Evolutionary conservation across 64 coral and sea anemone species (phyloP), one percentile per base, ranked within the genome.

Genomic region (Acropora tenuis): DNA sequence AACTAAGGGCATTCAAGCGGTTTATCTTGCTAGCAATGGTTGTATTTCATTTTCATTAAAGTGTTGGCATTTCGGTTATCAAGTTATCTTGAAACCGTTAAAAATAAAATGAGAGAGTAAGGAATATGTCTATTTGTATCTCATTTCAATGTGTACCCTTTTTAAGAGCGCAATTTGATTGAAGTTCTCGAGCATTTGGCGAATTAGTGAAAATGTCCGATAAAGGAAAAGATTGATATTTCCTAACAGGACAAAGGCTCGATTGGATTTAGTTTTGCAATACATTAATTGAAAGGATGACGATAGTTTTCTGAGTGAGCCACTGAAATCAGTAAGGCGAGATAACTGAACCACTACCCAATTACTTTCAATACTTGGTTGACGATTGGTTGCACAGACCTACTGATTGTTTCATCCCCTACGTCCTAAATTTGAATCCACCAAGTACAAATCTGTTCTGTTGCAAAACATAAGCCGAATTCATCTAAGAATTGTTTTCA

Each of bases 61-160:
- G 71, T 74, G 71, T n/a, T 74, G 71, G n/a, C 30, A 42, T 74
- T 74, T 74, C 50, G 6, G 20, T 30, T 69, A 7, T n/a, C 13
- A 16, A 55, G 52, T 0, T 55, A 55, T 7, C 5, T 55, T 74
- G 66, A 74, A 20, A 17, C 71, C 30, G 71, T 74, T 74, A 74
- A 74, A 74, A 74, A 74, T 74, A 74, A 74, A 74, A 74, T n/a
- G 71, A 74, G 2, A 74, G 2, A 74, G 71, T 74, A 74, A 40
- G 71, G 71, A 42, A 74, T n/a, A 20, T 74, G 13, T 74, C 13
- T 8, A 69, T 4, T 69, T 19, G 2, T 5, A 42, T n/a, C 71
- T 74, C 20, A 74, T 74, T 74, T n/a, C 41, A n/a, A 7, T 41
- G 7, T 74, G 71, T 74, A 74, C 71, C 18, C 18, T 20, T 74